phyloP scores from a whole-genome alignment of 2,797 vertebrate genomes.

The Ibycter americanus region DNA sequence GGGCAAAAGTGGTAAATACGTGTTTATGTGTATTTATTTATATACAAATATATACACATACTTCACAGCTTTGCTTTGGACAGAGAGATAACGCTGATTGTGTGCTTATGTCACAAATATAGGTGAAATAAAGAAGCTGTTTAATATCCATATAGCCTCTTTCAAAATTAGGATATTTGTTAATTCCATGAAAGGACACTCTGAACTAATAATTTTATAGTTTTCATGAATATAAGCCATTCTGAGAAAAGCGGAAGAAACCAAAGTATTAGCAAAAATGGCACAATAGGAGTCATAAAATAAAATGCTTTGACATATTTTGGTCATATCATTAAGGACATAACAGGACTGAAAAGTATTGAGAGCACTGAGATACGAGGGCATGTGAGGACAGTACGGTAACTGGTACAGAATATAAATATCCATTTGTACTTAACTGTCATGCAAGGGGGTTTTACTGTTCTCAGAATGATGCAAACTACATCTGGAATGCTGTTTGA shows the following conservation, averaged over 20 bases:
- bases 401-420: background rate
- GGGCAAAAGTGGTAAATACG: background rate
- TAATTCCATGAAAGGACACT: background rate
- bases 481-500: background rate
- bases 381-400: background rate
- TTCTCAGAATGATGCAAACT: background rate
- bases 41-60: background rate
- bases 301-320: background rate
- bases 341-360: background rate
- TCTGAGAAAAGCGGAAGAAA: background rate
- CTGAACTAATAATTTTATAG: background rate
- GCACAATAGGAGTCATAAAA: background rate
- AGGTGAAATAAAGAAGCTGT: background rate
- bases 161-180: background rate
- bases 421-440: background rate
- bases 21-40: background rate
- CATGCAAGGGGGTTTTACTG: background rate
- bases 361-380: background rate
- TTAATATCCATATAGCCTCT: background rate
- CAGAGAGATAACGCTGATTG: background rate
- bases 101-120: background rate
- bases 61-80: background rate
- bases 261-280: background rate
- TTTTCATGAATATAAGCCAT: background rate
- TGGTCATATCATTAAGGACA: background rate